phyloP scores from a whole-genome alignment of 2,888 invertebrate species.

The Pristionchus entomophagus region DNA sequence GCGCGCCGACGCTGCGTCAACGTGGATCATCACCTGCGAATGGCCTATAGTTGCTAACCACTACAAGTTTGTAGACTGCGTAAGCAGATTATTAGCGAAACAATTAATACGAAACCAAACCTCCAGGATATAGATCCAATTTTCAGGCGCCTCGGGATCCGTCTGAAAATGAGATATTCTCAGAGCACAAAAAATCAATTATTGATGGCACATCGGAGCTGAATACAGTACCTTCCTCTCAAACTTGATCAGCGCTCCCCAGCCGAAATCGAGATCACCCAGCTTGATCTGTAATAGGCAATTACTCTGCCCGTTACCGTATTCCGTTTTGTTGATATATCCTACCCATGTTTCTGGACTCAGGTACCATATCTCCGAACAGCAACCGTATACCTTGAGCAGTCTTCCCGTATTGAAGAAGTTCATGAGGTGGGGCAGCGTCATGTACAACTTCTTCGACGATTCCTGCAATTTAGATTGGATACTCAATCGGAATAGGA shows the following conservation, averaged over 20 bases:
- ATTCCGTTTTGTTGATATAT: too few relatives aligned
- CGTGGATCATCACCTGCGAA: not conserved
- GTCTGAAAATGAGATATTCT: not conserved
- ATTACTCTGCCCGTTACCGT: too few relatives aligned
- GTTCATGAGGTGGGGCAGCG: slow-evolving; percentile 90
- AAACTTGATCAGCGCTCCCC: slow-evolving; percentile 88
- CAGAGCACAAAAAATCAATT: not conserved
- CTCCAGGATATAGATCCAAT: not conserved
- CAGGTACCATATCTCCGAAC: not conserved
- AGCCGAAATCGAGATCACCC: slow-evolving; percentile 87
- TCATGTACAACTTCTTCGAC: slow-evolving; percentile 87
- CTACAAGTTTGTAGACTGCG: too few relatives aligned
- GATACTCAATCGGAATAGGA: too few relatives aligned
- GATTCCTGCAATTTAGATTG: slow-evolving; percentile 79
- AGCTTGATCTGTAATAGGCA: slow-evolving; percentile 61
- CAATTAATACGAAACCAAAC: too few relatives aligned
- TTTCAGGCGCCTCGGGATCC: not conserved
- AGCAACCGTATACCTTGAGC: slow-evolving; percentile 83
- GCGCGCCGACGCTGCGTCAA: slow-evolving; percentile 4
- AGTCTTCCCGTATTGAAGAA: slow-evolving; percentile 95
- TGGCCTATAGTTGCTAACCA: too few relatives aligned
- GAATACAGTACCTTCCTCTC: slow-evolving; percentile 49
- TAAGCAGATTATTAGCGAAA: not conserved
- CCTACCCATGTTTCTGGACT: too few relatives aligned
- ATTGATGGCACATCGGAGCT: not conserved